phyloP scores from a whole-genome alignment of 2,888 invertebrate species.

The Caenorhabditis sp. region DNA sequence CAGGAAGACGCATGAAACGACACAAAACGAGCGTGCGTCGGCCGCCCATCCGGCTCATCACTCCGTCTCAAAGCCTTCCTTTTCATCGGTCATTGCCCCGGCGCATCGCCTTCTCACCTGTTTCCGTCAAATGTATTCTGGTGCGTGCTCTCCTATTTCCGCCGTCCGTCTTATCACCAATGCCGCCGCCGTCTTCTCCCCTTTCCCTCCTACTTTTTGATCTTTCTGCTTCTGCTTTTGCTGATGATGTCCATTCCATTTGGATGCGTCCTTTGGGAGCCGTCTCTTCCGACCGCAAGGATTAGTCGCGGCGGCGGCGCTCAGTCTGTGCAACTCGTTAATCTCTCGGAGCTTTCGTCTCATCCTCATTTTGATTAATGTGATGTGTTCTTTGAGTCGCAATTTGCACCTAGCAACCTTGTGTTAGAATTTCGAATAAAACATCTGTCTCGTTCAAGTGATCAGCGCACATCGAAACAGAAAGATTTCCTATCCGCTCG shows the following conservation, averaged over 20 bases:
- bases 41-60: constrained; percentile 42
- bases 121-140: constrained; percentile 11
- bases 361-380: not conserved
- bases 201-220: constrained; percentile 25
- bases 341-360: not conserved
- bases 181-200: not conserved
- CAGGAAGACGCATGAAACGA: constrained; percentile 35
- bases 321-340: constrained; percentile 1
- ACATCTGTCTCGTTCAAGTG: no score
- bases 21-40: constrained; percentile 28
- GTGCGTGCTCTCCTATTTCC: constrained; percentile 7
- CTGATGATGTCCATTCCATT: no score
- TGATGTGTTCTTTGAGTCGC: not conserved
- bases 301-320: not conserved
- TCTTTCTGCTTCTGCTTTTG: constrained; percentile 1
- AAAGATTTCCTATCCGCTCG: no score
- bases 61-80: not conserved
- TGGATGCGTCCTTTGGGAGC: constrained; percentile 1
- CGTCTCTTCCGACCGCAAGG: not conserved
- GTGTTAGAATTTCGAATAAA: no score
- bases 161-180: constrained; percentile 1
- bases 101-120: constrained; percentile 6
- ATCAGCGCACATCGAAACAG: not conserved
- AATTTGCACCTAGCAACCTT: no score
- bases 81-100: constrained; percentile 1